phyloP scores from a whole-genome alignment of 2,888 invertebrate species.

The Operophtera brumata region DNA sequence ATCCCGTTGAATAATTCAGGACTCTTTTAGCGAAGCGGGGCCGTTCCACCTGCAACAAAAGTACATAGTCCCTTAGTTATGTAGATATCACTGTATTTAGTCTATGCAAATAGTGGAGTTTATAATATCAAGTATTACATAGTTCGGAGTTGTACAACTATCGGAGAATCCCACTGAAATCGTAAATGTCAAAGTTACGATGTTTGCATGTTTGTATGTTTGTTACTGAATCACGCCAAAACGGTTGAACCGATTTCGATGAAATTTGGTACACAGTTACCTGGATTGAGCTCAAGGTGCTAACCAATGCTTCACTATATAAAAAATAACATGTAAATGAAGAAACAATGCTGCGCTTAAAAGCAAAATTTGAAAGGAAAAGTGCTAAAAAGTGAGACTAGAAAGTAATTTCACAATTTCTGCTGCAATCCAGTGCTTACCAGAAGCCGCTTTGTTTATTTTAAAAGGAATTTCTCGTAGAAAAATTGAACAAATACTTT shows the following conservation, averaged over 20 bases:
- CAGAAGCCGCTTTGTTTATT: conserved; percentile 54
- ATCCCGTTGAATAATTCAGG: conserved; percentile 75
- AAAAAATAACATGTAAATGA: conserved; percentile 1
- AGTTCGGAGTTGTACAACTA: conserved; percentile 15
- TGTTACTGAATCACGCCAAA: no score
- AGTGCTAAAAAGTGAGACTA: conserved; percentile 18
- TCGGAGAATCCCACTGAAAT: background rate
- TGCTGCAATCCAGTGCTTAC: conserved; percentile 44
- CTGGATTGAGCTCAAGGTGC: background rate
- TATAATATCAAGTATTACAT: conserved; percentile 39
- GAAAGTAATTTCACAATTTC: conserved; percentile 41
- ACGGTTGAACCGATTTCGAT: no score
- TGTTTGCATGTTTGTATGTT: no score
- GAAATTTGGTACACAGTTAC: no score
- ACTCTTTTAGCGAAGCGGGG: conserved; percentile 65
- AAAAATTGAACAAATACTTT: conserved; percentile 71
- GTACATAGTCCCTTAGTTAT: conserved; percentile 66
- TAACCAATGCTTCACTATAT: background rate
- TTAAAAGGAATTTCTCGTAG: conserved; percentile 55
- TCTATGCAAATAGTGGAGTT: conserved; percentile 50
- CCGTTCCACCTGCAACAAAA: conserved; percentile 74
- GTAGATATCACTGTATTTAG: conserved; percentile 48
- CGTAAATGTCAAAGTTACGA: no score
- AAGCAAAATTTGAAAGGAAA: conserved; percentile 25
- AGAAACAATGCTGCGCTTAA: conserved; percentile 8